Conservation (phyloP, 2,797 vertebrate species). For the Gallinago nigripennis region DNA sequence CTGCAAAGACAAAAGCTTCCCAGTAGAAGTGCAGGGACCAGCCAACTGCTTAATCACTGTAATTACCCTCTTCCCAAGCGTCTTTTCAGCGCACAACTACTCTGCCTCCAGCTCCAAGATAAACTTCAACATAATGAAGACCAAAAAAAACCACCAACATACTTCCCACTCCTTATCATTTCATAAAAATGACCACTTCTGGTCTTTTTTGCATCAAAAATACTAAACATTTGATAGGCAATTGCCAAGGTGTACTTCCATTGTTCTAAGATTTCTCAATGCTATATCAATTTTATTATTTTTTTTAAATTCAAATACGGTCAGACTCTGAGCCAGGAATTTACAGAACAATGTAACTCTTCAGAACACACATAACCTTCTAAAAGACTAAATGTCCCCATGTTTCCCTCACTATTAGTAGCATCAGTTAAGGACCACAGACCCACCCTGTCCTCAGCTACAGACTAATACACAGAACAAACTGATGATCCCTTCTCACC, state of each 20-base stretch:
- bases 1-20: not conserved
- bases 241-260: no score
- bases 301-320: fast-evolving
- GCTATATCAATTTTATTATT: no score
- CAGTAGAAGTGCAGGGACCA: not conserved
- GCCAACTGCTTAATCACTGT: not conserved
- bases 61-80: not conserved
- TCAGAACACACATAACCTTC: not conserved
- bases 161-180: not conserved
- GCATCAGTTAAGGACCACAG: not conserved
- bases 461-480: not conserved
- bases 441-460: no score
- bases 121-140: not conserved
- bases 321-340: not conserved
- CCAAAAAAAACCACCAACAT: not conserved
- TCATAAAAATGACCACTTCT: not conserved
- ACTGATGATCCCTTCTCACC: not conserved
- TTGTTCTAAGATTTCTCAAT: not conserved
- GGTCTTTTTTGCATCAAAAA: not conserved
- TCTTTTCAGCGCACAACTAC: not conserved
- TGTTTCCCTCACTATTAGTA: fast-evolving
- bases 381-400: not conserved
- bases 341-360: not conserved
- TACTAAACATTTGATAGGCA: not conserved
- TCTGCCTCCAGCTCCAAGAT: not conserved